These are phyloP conservation scores for Callorhinus ursinus DNA, from an alignment of 2,113 vertebrate genomes.

Conservation along the genomic window DNA sequence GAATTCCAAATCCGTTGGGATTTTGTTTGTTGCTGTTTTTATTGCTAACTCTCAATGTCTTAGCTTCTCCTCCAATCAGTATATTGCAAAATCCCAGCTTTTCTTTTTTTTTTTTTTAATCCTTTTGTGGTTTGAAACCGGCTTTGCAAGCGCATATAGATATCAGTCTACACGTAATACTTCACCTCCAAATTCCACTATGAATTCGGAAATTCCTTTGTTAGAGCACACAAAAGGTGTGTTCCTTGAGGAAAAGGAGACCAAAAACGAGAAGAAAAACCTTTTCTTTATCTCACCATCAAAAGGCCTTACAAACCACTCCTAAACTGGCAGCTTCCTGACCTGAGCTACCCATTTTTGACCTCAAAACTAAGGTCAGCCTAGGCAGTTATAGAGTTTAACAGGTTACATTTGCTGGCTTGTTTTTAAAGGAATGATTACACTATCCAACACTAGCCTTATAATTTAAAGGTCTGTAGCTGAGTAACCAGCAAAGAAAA, in stretches of 20 bases:
- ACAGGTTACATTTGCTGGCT: slow-evolving; percentile 9
- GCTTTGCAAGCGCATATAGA: background rate
- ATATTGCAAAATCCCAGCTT: slow-evolving; percentile 20
- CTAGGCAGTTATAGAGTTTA: background rate
- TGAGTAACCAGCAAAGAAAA: background rate
- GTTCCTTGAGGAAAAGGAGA: slow-evolving; percentile 18
- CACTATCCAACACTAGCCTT: background rate
- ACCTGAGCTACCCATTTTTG: slow-evolving; percentile 17
- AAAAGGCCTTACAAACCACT: slow-evolving; percentile 28
- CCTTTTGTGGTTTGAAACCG: slow-evolving; percentile 59
- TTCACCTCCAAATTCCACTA: slow-evolving; percentile 57
- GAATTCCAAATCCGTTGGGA: slow-evolving; percentile 63
- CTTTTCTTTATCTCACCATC: slow-evolving; percentile 57
- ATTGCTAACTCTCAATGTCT: slow-evolving; percentile 46
- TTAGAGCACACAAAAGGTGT: slow-evolving; percentile 69
- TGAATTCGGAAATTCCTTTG: slow-evolving; percentile 72
- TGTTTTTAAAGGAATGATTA: slow-evolving; percentile 40
- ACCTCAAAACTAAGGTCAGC: slow-evolving; percentile 52
- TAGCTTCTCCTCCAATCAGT: slow-evolving; percentile 44
- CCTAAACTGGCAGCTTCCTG: background rate
- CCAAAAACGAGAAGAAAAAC: background rate
- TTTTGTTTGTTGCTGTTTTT: slow-evolving; percentile 61
- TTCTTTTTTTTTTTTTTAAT: slow-evolving; percentile 17
- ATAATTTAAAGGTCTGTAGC: slow-evolving; percentile 15
- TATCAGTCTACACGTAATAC: background rate